phyloP scores from a whole-genome alignment of 2,797 vertebrate genomes.

The Apodemus agrarius region DNA sequence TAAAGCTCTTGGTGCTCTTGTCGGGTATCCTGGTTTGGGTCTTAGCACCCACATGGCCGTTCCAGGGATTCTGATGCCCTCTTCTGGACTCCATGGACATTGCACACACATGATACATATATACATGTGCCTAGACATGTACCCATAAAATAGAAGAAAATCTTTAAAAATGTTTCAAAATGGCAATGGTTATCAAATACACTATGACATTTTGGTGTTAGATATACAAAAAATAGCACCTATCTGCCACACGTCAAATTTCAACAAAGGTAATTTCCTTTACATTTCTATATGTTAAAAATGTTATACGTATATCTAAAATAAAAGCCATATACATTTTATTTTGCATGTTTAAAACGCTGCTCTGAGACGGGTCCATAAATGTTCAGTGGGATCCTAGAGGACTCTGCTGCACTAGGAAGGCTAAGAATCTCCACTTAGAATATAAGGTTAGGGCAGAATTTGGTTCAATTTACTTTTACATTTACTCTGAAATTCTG shows the following conservation, averaged over 20 bases:
- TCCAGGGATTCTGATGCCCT: not conserved
- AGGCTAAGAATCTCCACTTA: not conserved
- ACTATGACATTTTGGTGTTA: constrained; percentile 24
- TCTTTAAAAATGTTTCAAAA: not conserved
- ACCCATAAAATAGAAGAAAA: not conserved
- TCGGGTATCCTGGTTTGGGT: not conserved
- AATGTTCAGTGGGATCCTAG: not conserved
- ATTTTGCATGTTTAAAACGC: constrained; percentile 14
- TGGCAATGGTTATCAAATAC: not conserved
- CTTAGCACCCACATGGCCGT: not conserved
- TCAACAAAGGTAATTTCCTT: constrained; percentile 19
- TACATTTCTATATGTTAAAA: not conserved
- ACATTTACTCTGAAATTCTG: constrained; percentile 9
- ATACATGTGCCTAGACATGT: not conserved
- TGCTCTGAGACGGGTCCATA: constrained; percentile 8
- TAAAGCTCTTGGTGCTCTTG: not conserved
- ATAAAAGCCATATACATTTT: not conserved
- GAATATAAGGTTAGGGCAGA: not conserved
- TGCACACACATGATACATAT: not conserved
- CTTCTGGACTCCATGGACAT: not conserved
- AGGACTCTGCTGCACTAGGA: not conserved
- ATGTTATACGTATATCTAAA: not conserved
- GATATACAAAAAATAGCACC: not conserved
- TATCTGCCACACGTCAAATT: not conserved
- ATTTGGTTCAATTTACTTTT: constrained; percentile 21